These are phyloP conservation scores for Onychomys leucogaster DNA, from an alignment of 2,797 vertebrate species.

Conservation along the genomic window DNA sequence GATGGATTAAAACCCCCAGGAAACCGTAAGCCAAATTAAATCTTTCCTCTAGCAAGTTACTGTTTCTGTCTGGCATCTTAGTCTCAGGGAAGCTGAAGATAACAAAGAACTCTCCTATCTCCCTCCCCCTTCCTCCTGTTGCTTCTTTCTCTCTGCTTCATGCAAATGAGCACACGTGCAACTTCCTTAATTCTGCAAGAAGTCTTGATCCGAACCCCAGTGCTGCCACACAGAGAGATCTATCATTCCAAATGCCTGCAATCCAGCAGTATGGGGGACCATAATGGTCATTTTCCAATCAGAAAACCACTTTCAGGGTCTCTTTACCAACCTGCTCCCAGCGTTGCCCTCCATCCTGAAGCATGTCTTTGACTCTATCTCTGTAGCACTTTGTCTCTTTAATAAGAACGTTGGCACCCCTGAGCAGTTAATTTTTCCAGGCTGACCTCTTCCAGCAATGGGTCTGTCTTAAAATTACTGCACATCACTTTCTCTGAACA, in stretches of 20 bases:
- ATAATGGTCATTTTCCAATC: slow-evolving; percentile 23
- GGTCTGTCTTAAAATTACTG: slow-evolving; percentile 40
- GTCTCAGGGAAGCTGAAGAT: not conserved
- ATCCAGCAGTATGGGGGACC: not conserved
- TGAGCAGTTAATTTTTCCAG: slow-evolving; percentile 42
- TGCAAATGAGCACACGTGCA: not conserved
- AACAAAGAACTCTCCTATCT: not conserved
- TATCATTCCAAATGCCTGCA: not conserved
- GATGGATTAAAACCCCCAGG: not conserved
- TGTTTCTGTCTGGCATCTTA: not conserved
- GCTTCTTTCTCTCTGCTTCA: not conserved
- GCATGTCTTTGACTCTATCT: not conserved
- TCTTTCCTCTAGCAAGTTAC: not conserved
- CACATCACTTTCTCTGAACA: slow-evolving; percentile 40
- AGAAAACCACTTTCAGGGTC: not conserved
- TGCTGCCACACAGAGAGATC: not conserved
- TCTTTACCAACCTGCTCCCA: not conserved
- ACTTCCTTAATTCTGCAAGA: not conserved
- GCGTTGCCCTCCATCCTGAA: not conserved
- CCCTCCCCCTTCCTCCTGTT: not conserved
- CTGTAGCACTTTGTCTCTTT: slow-evolving; percentile 35
- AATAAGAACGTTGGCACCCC: not conserved
- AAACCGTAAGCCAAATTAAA: not conserved
- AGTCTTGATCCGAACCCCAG: not conserved
- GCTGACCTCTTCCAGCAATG: slow-evolving; percentile 41